A percentile compares a stretch with the other conserved stretches of the same genome.
Conservation (phyloP, 2,888 invertebrate species). For the Chrysopilus asiliformis region DNA sequence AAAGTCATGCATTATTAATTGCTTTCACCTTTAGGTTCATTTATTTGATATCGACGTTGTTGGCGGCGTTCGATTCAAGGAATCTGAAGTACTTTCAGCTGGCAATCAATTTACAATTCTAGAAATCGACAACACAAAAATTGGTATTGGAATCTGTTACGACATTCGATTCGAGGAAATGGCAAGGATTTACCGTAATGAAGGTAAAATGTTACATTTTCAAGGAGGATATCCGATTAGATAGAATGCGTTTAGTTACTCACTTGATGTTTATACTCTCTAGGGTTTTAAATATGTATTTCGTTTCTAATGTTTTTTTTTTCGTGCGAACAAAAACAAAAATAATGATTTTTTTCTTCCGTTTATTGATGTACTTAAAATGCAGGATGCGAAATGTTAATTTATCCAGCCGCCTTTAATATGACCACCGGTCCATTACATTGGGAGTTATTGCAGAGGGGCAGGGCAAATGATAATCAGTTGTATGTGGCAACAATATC, state of each 20-base stretch:
- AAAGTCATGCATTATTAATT: neutral
- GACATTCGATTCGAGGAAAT: slow-evolving; percentile 87
- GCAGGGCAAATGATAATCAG: slow-evolving; percentile 80
- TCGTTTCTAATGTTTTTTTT: too few relatives aligned
- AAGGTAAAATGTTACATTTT: too few relatives aligned
- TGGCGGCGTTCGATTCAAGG: slow-evolving; percentile 81
- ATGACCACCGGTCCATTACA: slow-evolving; percentile 91
- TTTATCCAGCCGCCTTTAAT: slow-evolving; percentile 93
- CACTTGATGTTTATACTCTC: neutral
- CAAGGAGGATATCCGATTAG: too few relatives aligned
- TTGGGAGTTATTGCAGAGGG: slow-evolving; percentile 75
- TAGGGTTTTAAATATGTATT: too few relatives aligned
- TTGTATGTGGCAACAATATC: slow-evolving; percentile 74
- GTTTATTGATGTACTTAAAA: neutral
- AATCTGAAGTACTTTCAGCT: slow-evolving; percentile 69
- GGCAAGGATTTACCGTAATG: slow-evolving; percentile 56
- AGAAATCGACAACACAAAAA: slow-evolving; percentile 50
- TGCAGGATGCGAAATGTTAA: slow-evolving; percentile 65
- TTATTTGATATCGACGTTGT: slow-evolving; percentile 94
- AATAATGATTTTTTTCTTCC: neutral
- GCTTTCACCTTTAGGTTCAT: slow-evolving; percentile 51
- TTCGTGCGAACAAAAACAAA: too few relatives aligned
- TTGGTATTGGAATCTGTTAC: slow-evolving; percentile 91
- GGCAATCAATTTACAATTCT: slow-evolving; percentile 65
- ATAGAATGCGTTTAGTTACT: too few relatives aligned